These are phyloP conservation scores for Chelonia mydas DNA, from an alignment of 2,797 vertebrate genomes.

Conservation along the genomic window DNA sequence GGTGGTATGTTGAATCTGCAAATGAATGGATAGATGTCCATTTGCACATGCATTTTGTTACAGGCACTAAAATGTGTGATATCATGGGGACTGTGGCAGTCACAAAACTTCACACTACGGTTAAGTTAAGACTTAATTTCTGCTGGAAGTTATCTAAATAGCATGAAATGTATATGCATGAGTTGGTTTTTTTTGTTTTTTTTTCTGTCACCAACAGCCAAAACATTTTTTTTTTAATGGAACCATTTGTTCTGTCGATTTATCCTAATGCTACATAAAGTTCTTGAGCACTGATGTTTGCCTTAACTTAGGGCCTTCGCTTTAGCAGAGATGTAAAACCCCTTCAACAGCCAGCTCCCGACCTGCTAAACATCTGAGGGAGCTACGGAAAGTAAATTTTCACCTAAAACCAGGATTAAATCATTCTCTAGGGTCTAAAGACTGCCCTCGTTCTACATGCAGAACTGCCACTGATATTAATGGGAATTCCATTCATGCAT, in stretches of 20 bases:
- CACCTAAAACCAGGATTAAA: background rate
- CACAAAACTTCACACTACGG: background rate
- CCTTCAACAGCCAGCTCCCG: background rate
- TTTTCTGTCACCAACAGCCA: background rate
- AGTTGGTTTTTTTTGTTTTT: background rate
- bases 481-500: fast-evolving
- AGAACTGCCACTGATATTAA: fast-evolving
- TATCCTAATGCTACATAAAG: background rate
- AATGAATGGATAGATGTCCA: background rate
- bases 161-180: background rate
- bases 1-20: background rate
- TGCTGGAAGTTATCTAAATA: background rate
- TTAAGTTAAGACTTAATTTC: background rate
- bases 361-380: background rate
- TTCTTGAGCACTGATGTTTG: background rate
- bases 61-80: background rate
- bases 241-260: background rate
- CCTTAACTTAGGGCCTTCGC: background rate
- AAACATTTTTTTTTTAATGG: background rate
- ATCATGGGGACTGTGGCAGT: no score
- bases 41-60: background rate
- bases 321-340: background rate
- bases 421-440: background rate
- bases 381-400: background rate
- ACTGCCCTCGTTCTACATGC: fast-evolving